A percentile compares a stretch with the other conserved stretches of the same genome.
Conservation (phyloP, 2,113 vertebrate species). For the Tylochromis polylepis region DNA sequence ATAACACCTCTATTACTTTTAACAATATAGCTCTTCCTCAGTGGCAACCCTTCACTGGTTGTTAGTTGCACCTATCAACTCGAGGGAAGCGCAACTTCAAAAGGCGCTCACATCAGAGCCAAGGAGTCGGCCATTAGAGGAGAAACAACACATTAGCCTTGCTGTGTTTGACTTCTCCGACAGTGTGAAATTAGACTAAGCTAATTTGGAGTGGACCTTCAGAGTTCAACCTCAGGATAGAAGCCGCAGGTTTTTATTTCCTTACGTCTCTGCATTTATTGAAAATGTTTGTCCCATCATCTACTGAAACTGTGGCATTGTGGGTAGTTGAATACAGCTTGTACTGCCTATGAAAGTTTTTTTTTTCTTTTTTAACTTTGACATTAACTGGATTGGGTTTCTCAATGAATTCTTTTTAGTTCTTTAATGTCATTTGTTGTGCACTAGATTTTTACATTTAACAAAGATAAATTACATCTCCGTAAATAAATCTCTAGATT, state of each 20-base stretch:
- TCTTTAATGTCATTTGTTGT: not conserved
- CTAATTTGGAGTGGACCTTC: not conserved
- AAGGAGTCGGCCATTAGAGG: constrained; percentile 33
- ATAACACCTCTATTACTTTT: constrained; percentile 60
- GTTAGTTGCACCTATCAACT: constrained; percentile 56
- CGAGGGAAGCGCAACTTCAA: constrained; percentile 34
- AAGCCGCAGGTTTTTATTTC: not conserved
- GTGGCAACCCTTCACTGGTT: constrained; percentile 18
- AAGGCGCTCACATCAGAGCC: constrained; percentile 26
- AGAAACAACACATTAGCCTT: constrained; percentile 43
- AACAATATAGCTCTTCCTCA: constrained; percentile 36
- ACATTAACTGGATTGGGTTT: not conserved
- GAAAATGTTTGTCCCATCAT: not conserved
- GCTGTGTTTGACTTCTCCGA: constrained; percentile 37
- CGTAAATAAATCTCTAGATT: not conserved
- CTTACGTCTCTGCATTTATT: not conserved
- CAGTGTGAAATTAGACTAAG: constrained; percentile 45
- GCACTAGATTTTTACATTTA: not conserved
- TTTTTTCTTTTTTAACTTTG: no score
- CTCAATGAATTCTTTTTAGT: not conserved
- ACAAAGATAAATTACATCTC: not conserved
- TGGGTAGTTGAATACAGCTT: not conserved
- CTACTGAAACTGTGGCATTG: not conserved
- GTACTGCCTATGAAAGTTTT: not conserved
- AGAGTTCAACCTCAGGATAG: constrained; percentile 35